Base-by-base conservation (phyloP, 2,797 vertebrate genomes). In the Characodon lateralis region DNA sequence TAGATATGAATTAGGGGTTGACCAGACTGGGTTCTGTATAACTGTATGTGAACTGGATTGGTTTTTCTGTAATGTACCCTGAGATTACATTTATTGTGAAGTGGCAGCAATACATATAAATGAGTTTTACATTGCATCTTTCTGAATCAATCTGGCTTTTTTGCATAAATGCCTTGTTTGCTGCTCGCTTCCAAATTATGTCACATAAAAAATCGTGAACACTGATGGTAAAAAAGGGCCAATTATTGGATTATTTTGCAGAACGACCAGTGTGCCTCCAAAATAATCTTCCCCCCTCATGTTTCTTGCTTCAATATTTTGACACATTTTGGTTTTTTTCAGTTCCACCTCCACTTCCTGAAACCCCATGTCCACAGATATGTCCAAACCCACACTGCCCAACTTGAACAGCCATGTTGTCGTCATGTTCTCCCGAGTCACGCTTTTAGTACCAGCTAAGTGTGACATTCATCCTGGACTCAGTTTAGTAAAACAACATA, bases 401-500 rank as follows among this genome's bases (percentile, higher is more conserved):
- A 24, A n/a, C 48, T 59, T 26, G 41, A 75, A 56, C 51, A 61
- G 72, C 76, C 79, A 77, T 50, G 76, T 80, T 78, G 72, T 77
- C 55, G 53, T 39, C 24, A 0, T 77, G 50, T 35, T 43, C 73
- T 46, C 43, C 71, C 35, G 41, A 68, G 70, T 74, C 75, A 68
- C 28, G 76, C 61, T 68, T 83, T 69, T 48, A 65, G 70, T 41
- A 63, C 66, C 66, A 59, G 18, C 58, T 28, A 28, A 73, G 50
- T 58, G 58, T 70, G 55, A 73, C 39, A 59, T 69, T 73, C 16
- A 4, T 22, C 48, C 53, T 77, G 82, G 56, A 83, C 58, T 74
- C 24, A 63, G 77, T 84, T 79, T 79, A 39, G 65, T 84, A 28
- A 80, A 84, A 26, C 59, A 6, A 84, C 83, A 90, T 86, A 88